Evolutionary conservation across 2,888 invertebrate species (phyloP).

Genomic region (Noctua pronuba): DNA sequence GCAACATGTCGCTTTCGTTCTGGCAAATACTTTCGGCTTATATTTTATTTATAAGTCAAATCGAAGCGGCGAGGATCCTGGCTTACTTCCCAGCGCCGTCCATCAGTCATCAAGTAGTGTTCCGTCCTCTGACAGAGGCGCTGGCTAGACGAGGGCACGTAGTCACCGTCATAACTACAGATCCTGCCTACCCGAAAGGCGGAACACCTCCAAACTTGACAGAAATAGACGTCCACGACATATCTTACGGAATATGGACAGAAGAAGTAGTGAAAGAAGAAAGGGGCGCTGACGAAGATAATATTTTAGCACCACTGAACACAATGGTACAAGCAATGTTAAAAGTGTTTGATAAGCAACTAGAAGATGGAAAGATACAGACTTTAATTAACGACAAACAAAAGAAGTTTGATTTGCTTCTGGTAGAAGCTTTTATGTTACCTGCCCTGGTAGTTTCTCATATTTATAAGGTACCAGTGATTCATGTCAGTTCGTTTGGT

Average conservation of each 20-base stretch:
- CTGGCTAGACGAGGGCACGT: constrained; percentile 84
- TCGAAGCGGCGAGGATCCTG: constrained; percentile 65
- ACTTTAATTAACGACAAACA: constrained; percentile 59
- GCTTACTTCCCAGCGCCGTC: constrained; percentile 79
- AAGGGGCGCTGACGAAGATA: constrained; percentile 20
- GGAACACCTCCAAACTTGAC: constrained; percentile 72
- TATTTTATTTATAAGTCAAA: constrained; percentile 5
- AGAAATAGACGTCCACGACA: constrained; percentile 80
- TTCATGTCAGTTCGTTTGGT: constrained; percentile 74
- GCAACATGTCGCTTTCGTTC: neutral
- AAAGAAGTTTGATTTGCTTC: constrained; percentile 69
- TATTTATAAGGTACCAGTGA: constrained; percentile 66
- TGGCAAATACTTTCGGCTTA: neutral
- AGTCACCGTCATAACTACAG: constrained; percentile 80
- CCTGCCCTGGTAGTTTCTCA: constrained; percentile 60
- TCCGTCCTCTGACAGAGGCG: constrained; percentile 78
- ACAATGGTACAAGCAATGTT: constrained; percentile 2
- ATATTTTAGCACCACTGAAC: constrained; percentile 29
- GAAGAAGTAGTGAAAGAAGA: constrained; percentile 20
- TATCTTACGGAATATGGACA: constrained; percentile 68
- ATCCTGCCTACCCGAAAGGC: constrained; percentile 77
- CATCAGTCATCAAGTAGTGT: constrained; percentile 85
- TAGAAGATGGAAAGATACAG: constrained; percentile 55
- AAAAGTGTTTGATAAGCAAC: constrained; percentile 48
- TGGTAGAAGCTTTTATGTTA: constrained; percentile 65